Base-by-base conservation (phyloP, 2,113 vertebrate species). In the Cyrtonyx montezumae region DNA sequence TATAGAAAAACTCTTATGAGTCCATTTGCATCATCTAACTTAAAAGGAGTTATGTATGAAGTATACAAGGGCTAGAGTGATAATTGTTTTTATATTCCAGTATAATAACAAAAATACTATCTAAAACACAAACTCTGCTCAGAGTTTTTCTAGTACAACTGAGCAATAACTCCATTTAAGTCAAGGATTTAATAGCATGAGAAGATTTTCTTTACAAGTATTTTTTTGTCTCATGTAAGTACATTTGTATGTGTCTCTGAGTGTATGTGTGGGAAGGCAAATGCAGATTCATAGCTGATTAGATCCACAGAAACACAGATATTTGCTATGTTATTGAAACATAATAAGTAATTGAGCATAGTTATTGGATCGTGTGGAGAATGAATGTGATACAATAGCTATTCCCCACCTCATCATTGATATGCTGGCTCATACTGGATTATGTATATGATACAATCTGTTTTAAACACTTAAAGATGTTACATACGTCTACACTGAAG, bases 391-490 rank as follows among this genome's bases (percentile, higher is more conserved):
- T 32, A 36, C 4, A 46, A 87, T 3, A 42, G n/a, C 32, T 87
- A 9, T 67, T 85, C 51, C 85, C 48, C 22, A 61, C 25, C 23
- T 92, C 45, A 46, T 49, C 18, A 17, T 53, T 63, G 88, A 43
- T 59, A 70, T 36, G 8, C 23, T 63, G 55, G 32, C 26, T 88
- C 58, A 46, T 77, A 94, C 36, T 49, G 75, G 14, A 83, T 66
- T 75, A 34, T 11, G 48, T 61, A 61, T 13, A 18, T 12, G 48
- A 45, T 75, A 55, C 43, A 88, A 81, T 56, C 30, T 69, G n/a
- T 56, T 80, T 68, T 28, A 91, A 91, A 84, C 26, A 49, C 79
- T 77, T 56, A 45, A 93, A 79, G 53, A 37, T 59, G 18, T 43
- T 89, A 73, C 22, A n/a, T 55, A 8, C 26, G 55, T 37, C 26